Evolutionary conservation across 2,113 vertebrate genomes (phyloP), one percentile per base, ranked within the genome.

Genomic region (Neolamprologus sp.): DNA sequence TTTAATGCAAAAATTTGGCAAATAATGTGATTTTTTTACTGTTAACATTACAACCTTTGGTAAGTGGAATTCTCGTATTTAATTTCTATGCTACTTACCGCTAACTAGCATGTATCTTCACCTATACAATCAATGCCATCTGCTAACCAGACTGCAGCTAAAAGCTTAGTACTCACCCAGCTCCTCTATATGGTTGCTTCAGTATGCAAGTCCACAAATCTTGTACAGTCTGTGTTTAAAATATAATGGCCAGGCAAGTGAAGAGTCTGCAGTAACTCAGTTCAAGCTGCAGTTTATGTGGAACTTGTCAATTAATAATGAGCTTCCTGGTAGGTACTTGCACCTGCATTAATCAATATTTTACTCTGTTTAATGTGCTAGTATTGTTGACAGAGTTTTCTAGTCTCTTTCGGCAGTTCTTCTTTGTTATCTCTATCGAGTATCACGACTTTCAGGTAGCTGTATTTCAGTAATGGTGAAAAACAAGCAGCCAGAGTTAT

Each of bases 261-360:
- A 78, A 78, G 71, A 31, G 42, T 49, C 71, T 78, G 71, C 71
- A 49, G 26, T 49, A 49, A 47, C 42, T 78, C 71, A 31, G 42
- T 31, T 47, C 23, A 17, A 75, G 42, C 45, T 78, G 42, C 45
- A 78, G 42, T 78, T 49, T 78, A 49, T 78, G 71, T 49, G 23
- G 71, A 78, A 78, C 23, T 7, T 78, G 45, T 78, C 42, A 49
- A 78, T 78, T 78, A 78, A 78, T 78, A 78, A 78, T 49, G 71
- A 49, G 71, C 45, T 78, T 78, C 26, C 71, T 78, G 42, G 45
- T 31, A 49, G 45, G 71, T 31, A 49, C 42, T 78, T 49, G 45
- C 71, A 78, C 45, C 45, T 49, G 45, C 26, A 49, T 49, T 78
- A 49, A 78, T 78, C 71, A 78, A 49, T 78, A 49, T 49, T 78